Percentiles rank a stretch among this genome's conserved stretches.
phyloP scores from a whole-genome alignment of 2,888 invertebrate genomes.

The Nudaria mundana region DNA sequence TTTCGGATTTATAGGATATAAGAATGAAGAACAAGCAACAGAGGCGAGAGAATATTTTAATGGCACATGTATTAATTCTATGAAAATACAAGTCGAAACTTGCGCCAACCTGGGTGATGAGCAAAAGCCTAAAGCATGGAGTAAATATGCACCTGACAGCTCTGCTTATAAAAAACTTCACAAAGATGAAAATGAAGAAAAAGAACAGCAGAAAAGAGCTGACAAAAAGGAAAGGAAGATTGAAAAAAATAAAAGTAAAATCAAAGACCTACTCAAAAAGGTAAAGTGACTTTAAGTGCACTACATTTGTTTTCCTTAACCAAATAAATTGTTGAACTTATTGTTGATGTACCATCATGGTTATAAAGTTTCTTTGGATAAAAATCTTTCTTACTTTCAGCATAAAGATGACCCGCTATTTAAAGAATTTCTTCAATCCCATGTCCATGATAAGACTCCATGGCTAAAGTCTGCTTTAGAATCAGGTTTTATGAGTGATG shows the following conservation, averaged over 20 bases:
- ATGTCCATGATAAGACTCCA: conserved; percentile 77
- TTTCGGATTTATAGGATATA: conserved; percentile 96
- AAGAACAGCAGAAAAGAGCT: conserved; percentile 42
- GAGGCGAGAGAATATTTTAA: conserved; percentile 90
- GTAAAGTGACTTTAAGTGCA: conserved; percentile 52
- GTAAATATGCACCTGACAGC: conserved; percentile 92
- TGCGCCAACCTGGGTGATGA: conserved; percentile 85
- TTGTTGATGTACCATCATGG: no score
- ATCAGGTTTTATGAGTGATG: conserved; percentile 55
- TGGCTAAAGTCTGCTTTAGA: conserved; percentile 67
- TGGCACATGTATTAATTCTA: conserved; percentile 91
- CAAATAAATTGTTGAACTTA: no score
- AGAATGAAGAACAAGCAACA: conserved; percentile 88
- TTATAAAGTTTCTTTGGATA: no score
- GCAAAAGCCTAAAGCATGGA: conserved; percentile 94
- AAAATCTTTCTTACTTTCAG: conserved; percentile 72
- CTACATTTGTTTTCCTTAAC: background rate
- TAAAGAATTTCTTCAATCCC: conserved; percentile 93
- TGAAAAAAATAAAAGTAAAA: conserved; percentile 75
- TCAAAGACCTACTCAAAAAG: conserved; percentile 85
- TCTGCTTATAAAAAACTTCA: conserved; percentile 82
- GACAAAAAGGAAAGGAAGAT: conserved; percentile 53
- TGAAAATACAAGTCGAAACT: conserved; percentile 88
- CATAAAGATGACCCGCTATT: conserved; percentile 95
- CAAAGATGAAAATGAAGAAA: conserved; percentile 55